phyloP scores from a whole-genome alignment of 2,113 vertebrate species.

The Tetrao urogallus region DNA sequence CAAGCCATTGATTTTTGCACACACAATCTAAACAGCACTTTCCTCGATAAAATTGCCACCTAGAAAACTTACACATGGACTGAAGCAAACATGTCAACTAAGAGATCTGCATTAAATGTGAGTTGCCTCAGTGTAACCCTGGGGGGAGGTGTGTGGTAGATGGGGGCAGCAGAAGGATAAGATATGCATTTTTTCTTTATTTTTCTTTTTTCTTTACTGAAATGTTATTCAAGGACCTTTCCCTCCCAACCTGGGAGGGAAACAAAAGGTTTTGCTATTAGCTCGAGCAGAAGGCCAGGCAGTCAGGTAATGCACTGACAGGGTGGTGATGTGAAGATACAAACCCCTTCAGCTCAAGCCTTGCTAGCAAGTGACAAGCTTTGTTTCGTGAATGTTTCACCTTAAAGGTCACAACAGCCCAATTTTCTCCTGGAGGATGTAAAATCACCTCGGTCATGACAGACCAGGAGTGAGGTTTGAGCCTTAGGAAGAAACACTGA shows the following conservation, averaged over 20 bases:
- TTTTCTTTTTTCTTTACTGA: neutral
- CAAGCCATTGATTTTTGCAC: constrained; percentile 46
- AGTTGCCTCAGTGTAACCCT: constrained; percentile 4
- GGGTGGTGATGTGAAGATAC: neutral
- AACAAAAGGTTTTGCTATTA: neutral
- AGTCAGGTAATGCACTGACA: neutral
- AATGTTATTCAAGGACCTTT: neutral
- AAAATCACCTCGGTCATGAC: neutral
- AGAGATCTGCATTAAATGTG: neutral
- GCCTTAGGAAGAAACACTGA: neutral
- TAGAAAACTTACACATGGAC: constrained; percentile 38
- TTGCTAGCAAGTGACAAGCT: neutral
- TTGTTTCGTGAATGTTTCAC: constrained; percentile 1
- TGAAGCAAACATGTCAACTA: constrained; percentile 31
- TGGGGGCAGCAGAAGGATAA: neutral
- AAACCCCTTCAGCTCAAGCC: neutral
- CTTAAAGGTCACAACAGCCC: neutral
- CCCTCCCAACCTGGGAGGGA: neutral
- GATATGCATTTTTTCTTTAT: neutral
- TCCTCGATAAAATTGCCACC: neutral
- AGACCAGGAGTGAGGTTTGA: neutral
- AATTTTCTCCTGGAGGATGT: neutral
- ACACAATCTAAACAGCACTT: constrained; percentile 43
- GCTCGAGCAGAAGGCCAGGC: neutral
- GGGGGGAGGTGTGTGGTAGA: neutral